These are phyloP conservation scores for Eolophus roseicapilla DNA, from an alignment of 2,113 vertebrate species.

Conservation along the genomic window DNA sequence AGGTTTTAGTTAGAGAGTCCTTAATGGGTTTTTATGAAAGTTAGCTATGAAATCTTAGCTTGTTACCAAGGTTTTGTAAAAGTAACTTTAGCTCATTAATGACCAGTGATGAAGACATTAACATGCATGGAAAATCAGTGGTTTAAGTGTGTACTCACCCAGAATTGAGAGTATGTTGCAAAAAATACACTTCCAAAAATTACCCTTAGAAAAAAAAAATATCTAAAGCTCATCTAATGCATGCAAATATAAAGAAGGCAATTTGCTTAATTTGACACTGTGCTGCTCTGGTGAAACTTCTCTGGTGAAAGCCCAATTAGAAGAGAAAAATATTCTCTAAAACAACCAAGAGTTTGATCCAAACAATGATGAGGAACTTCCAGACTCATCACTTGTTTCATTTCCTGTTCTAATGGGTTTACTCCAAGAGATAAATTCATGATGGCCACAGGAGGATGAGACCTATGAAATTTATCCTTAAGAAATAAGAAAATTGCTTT, in stretches of 20 bases:
- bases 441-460: background rate
- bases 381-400: background rate
- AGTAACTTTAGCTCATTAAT: background rate
- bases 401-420: background rate
- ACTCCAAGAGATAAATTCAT: background rate
- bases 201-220: fast-evolving
- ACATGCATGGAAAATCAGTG: fast-evolving
- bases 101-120: background rate
- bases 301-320: background rate
- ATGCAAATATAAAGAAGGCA: background rate
- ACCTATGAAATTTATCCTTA: background rate
- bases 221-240: background rate
- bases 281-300: background rate
- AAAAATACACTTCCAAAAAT: background rate
- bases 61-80: background rate
- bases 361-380: background rate
- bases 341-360: background rate
- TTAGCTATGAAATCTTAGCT: background rate
- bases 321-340: background rate
- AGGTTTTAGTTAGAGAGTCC: background rate
- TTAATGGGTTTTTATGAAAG: background rate
- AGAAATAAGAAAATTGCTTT: background rate
- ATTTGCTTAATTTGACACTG: background rate
- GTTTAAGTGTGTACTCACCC: background rate
- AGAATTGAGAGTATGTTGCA: background rate